phyloP scores from a whole-genome alignment of 2,888 invertebrate species.

The Ceraclea dissimilis region DNA sequence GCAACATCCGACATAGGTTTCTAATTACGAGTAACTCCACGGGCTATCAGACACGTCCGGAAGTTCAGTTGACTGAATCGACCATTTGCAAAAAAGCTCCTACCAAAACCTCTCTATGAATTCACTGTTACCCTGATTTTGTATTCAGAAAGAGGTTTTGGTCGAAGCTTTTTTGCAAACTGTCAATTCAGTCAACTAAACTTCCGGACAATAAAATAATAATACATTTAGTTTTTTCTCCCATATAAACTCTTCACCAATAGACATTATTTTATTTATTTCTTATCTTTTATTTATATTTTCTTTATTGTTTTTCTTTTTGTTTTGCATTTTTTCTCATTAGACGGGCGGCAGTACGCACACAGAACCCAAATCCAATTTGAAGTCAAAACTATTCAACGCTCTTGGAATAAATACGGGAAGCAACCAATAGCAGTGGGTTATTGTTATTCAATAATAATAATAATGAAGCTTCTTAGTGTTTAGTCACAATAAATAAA shows the following conservation, averaged over 20 bases:
- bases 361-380: slow-evolving; percentile 66
- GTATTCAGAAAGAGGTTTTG: too few relatives aligned
- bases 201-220: too few relatives aligned
- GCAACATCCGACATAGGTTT: too few relatives aligned
- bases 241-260: neutral
- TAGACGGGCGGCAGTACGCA: slow-evolving; percentile 58
- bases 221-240: too few relatives aligned
- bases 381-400: slow-evolving; percentile 81
- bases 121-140: too few relatives aligned
- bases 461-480: neutral
- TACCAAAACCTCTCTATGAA: too few relatives aligned
- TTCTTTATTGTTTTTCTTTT: slow-evolving; percentile 38
- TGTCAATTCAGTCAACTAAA: too few relatives aligned
- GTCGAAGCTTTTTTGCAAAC: too few relatives aligned
- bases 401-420: slow-evolving; percentile 73
- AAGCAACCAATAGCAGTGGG: slow-evolving; percentile 32
- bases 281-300: slow-evolving; percentile 30
- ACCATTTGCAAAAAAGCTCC: too few relatives aligned
- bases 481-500: slow-evolving; percentile 2
- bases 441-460: neutral
- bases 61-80: too few relatives aligned
- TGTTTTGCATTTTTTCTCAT: slow-evolving; percentile 44
- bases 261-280: slow-evolving; percentile 13
- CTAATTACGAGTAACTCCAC: too few relatives aligned
- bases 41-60: too few relatives aligned